phyloP scores from a whole-genome alignment of 2,888 invertebrate genomes.

The Spilarctia lutea region DNA sequence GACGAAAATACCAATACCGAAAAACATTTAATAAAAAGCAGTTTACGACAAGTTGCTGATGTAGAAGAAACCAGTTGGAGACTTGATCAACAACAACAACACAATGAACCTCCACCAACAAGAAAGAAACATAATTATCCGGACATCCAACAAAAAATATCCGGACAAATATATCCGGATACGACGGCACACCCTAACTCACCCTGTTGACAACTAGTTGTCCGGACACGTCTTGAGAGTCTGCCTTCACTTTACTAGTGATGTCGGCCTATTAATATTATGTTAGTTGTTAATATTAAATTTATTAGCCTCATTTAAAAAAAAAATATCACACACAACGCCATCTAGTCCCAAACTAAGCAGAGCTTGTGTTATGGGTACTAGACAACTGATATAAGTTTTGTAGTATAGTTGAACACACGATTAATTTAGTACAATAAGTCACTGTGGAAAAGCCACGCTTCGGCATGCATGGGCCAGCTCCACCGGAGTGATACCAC shows the following conservation, averaged over 20 bases:
- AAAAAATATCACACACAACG: too few relatives aligned
- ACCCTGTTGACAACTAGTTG: conserved; percentile 24
- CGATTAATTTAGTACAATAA: not conserved
- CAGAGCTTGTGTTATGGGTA: too few relatives aligned
- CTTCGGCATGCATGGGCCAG: too few relatives aligned
- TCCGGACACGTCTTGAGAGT: conserved; percentile 16
- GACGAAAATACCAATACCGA: not conserved
- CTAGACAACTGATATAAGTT: too few relatives aligned
- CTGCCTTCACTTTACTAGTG: conserved; percentile 15
- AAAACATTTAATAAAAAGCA: not conserved
- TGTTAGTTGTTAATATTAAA: conserved; percentile 16
- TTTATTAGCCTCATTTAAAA: too few relatives aligned
- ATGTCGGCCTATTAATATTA: conserved; percentile 18
- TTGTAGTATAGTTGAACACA: too few relatives aligned
- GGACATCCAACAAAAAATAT: not conserved
- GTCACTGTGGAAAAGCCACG: too few relatives aligned
- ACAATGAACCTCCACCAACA: conserved; percentile 1
- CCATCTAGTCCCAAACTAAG: too few relatives aligned
- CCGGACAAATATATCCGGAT: conserved; percentile 5
- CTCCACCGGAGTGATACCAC: too few relatives aligned
- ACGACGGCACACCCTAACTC: conserved; percentile 10
- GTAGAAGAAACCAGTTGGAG: not conserved
- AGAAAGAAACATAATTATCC: not conserved
- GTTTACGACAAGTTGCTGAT: not conserved
- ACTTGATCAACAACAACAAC: not conserved